Base-by-base conservation (phyloP, 23 tunicate species). In the Aplidium turbinatum region DNA sequence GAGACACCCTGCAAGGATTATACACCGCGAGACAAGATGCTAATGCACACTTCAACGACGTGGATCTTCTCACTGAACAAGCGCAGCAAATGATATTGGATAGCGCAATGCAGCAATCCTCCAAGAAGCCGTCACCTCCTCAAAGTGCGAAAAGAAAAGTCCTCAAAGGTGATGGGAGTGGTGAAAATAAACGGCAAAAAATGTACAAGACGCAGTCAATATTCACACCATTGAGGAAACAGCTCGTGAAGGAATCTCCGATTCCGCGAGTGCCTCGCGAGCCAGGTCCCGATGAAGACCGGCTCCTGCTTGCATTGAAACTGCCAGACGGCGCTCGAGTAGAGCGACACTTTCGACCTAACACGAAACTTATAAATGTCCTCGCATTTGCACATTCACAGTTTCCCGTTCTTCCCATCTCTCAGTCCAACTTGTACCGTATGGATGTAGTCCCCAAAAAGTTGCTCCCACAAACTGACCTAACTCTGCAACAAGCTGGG, bases 41-140 rank as follows among this genome's bases (percentile, higher is more conserved):
- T 51, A n/a, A 48, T 31, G 36, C 78, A 33, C 42, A 36, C 1
- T 24, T 30, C 33, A 82, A 78, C 66, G 85, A 89, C 38, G 50
- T 82, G 63, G 89, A 82, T n/a, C 48, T 82, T 27, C 40, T 82
- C 38, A 77, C 89, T 0, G 73, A 80, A 33, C 80, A 83, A 65
- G 89, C 89, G 2, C 96, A 89, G 46, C 96, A 89, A 38, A 72
- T 82, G 89, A 81, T 89, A 7, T 57, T 82, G 39, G 96, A 89
- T 65, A 77, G 89, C 58, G 62, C 84, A 13, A 24, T 46, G 29
- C 36, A 25, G 57, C 35, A 48, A 20, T 6, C 51, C 29, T 33
- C 57, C 23, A 39, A 33, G 29, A 40, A 21, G 0, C 71, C 78
- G n/a, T 47, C 64, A 29, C 77, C 85, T 16, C 69, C 87, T 1